These are phyloP conservation scores for Thalassaphorura encarpata DNA, from an alignment of 1,140 invertebrate genomes.

Conservation along the genomic window DNA sequence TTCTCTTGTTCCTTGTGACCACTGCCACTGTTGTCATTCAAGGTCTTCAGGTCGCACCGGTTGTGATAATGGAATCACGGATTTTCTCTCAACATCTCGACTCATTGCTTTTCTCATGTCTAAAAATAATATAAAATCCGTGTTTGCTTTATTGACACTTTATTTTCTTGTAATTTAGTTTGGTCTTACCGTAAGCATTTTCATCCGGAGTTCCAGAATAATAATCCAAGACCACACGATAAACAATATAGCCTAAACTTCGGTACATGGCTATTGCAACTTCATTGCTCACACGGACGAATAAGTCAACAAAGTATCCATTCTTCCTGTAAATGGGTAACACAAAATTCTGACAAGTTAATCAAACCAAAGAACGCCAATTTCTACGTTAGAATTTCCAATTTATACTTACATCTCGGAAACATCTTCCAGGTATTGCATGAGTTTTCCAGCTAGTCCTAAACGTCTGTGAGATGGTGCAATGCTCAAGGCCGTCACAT, in stretches of 20 bases:
- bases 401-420: constrained; percentile 71
- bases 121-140: constrained; percentile 44
- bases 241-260: constrained; percentile 92
- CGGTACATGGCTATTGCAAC: constrained; percentile 98
- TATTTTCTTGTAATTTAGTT: background rate
- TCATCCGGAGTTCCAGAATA: constrained; percentile 95
- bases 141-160: background rate
- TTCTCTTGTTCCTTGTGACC: background rate
- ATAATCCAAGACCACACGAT: constrained; percentile 91
- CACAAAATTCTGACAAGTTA: too few relatives aligned
- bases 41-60: constrained; percentile 93
- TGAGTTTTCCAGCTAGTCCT: constrained; percentile 85
- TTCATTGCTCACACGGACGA: constrained; percentile 94
- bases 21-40: constrained; percentile 48
- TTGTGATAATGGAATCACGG: constrained; percentile 83
- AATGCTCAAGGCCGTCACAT: constrained; percentile 96
- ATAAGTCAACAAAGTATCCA: constrained; percentile 97
- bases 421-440: constrained; percentile 88
- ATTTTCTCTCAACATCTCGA: constrained; percentile 82
- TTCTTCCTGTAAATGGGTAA: constrained; percentile 75
- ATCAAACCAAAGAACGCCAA: too few relatives aligned
- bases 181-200: constrained; percentile 84
- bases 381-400: too few relatives aligned
- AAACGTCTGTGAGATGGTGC: constrained; percentile 83
- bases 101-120: constrained; percentile 98